A percentile compares a stretch with the other conserved stretches of the same genome.
Conservation (phyloP, 1,140 invertebrate species). For the Drosophila eugracilis region DNA sequence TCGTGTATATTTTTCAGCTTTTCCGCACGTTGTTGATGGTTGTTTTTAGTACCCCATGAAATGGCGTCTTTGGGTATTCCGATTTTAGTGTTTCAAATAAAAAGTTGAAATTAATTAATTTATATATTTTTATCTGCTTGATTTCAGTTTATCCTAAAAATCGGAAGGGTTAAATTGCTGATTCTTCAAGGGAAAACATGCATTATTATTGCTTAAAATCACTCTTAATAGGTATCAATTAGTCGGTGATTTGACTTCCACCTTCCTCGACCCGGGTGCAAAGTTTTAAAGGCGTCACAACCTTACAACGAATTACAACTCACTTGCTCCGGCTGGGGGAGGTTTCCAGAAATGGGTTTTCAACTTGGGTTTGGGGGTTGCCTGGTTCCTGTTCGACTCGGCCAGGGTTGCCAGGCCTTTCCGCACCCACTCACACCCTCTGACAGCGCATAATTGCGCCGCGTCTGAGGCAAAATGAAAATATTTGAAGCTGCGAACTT, state of each 20-base stretch:
- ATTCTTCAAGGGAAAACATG: too few relatives aligned
- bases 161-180: too few relatives aligned
- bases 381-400: conserved; percentile 22
- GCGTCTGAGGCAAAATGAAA: conserved; percentile 69
- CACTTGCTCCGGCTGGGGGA: conserved; percentile 33
- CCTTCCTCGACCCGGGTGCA: neutral
- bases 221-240: conserved; percentile 2
- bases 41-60: conserved; percentile 27
- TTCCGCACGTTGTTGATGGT: conserved; percentile 71
- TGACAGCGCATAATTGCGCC: conserved; percentile 65
- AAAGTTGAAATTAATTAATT: neutral
- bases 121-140: too few relatives aligned
- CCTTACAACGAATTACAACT: conserved; percentile 58
- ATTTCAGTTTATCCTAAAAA: too few relatives aligned
- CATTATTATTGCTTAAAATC: too few relatives aligned
- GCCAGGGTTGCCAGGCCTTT: conserved; percentile 32
- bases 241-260: conserved; percentile 11
- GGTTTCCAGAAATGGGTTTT: conserved; percentile 8
- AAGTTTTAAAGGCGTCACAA: conserved; percentile 47
- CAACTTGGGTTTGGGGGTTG: conserved; percentile 23
- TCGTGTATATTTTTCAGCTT: conserved; percentile 73
- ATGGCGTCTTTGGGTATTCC: neutral
- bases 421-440: conserved; percentile 13
- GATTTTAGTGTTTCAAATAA: neutral
- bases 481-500: conserved; percentile 79